Evolutionary conservation across 92 coral and sea anemone species (phyloP).

Genomic region (Desmophyllum pertusum): DNA sequence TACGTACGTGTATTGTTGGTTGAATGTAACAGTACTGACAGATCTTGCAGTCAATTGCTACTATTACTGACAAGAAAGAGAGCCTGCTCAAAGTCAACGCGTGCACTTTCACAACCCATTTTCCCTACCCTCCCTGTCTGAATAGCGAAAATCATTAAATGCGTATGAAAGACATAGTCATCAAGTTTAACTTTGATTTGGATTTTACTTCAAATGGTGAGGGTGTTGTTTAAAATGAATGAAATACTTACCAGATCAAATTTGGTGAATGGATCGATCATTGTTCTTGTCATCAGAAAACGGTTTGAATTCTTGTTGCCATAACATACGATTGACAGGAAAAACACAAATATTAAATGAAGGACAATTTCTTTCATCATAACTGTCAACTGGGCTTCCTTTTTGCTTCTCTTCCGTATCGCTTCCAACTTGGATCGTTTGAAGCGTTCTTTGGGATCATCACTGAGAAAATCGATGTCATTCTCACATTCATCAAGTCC

Average conservation of each 20-base stretch:
- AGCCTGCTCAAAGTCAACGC: too few species aligned
- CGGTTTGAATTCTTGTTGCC: conserved; percentile 37
- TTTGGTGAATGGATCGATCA: conserved; percentile 28
- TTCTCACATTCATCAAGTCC: neutral
- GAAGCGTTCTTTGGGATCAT: conserved; percentile 36
- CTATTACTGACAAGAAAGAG: too few species aligned
- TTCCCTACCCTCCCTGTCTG: too few species aligned
- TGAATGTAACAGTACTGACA: too few species aligned
- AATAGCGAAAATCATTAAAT: too few species aligned
- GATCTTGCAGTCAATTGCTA: too few species aligned
- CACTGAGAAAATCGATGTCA: conserved; percentile 15
- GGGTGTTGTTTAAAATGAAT: too few species aligned
- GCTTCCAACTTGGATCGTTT: conserved; percentile 12
- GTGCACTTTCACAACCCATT: too few species aligned
- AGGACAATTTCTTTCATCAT: neutral
- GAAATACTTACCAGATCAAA: conserved; percentile 30
- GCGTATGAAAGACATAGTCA: too few species aligned
- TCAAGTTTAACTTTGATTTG: too few species aligned
- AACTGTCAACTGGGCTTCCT: conserved; percentile 7
- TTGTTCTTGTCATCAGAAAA: conserved; percentile 29
- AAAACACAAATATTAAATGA: conserved; percentile 16
- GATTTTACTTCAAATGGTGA: too few species aligned
- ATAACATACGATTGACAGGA: conserved; percentile 45
- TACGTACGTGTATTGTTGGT: too few species aligned
- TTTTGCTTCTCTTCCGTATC: conserved; percentile 28